phyloP scores from a whole-genome alignment of 2,888 invertebrate genomes.

The Ariolimax columbianus region DNA sequence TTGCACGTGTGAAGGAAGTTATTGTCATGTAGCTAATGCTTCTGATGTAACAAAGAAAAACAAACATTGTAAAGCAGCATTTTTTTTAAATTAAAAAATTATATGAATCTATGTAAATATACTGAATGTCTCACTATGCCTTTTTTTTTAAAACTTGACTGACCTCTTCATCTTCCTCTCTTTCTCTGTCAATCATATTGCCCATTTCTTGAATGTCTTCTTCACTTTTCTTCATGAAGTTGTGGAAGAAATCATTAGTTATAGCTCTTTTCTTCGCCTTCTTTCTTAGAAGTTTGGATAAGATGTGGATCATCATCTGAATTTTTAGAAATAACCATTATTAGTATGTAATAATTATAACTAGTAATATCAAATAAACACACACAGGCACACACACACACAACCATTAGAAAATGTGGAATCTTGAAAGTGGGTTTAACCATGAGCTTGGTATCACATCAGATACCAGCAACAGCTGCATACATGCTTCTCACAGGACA shows the following conservation, averaged over 20 bases:
- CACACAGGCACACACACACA: background rate
- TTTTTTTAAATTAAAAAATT: no score
- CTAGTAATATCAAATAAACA: background rate
- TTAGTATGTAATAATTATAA: background rate
- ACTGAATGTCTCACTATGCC: no score
- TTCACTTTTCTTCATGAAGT: conserved; percentile 65
- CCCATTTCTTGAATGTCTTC: conserved; percentile 63
- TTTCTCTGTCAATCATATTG: conserved; percentile 65
- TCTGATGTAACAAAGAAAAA: no score
- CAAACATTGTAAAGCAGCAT: no score
- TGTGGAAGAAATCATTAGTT: conserved; percentile 60
- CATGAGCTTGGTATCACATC: no score
- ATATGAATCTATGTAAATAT: no score
- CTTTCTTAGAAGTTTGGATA: conserved; percentile 64
- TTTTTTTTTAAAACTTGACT: background rate
- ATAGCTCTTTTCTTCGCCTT: conserved; percentile 63
- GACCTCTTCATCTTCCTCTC: conserved; percentile 67
- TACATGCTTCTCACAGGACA: no score
- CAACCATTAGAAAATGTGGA: background rate
- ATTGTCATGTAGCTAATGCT: no score
- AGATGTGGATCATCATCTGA: conserved; percentile 64
- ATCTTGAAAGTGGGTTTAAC: no score
- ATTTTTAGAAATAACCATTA: no score
- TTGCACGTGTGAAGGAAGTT: no score
- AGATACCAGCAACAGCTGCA: no score